phyloP scores from a whole-genome alignment of 2,888 invertebrate species.

The Ypsolopha sequella region DNA sequence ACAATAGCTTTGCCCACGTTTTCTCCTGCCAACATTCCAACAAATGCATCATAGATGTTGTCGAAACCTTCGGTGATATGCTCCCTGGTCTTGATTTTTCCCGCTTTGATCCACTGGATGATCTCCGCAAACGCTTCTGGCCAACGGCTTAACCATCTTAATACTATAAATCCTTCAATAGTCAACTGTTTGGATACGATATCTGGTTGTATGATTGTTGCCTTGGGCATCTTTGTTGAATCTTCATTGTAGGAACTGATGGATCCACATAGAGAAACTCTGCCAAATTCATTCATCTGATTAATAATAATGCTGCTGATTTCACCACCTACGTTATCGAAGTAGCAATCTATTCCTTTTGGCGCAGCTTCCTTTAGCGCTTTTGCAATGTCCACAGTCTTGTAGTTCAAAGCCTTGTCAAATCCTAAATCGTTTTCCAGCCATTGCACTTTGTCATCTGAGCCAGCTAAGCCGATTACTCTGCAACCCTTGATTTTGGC shows the following conservation, averaged over 20 bases:
- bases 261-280: constrained; percentile 6
- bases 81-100: constrained; percentile 72
- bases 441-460: constrained; percentile 74
- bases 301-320: constrained; percentile 59
- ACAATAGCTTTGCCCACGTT: constrained; percentile 75
- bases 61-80: constrained; percentile 76
- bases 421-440: constrained; percentile 69
- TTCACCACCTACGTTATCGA: constrained; percentile 77
- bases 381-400: constrained; percentile 53
- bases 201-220: constrained; percentile 41
- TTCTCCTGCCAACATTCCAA: constrained; percentile 67
- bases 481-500: constrained; percentile 68
- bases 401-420: constrained; percentile 76
- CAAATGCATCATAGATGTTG: constrained; percentile 74
- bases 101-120: constrained; percentile 66
- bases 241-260: constrained; percentile 6
- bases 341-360: constrained; percentile 75
- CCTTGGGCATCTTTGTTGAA: constrained; percentile 6
- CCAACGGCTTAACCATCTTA: constrained; percentile 60
- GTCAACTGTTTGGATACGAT: constrained; percentile 62
- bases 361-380: constrained; percentile 69
- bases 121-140: constrained; percentile 66
- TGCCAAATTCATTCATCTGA: constrained; percentile 66
- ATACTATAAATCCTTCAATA: constrained; percentile 64
- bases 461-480: constrained; percentile 74